These are phyloP conservation scores for Rhinogobius similis DNA, from an alignment of 2,113 vertebrate species.

Conservation along the genomic window DNA sequence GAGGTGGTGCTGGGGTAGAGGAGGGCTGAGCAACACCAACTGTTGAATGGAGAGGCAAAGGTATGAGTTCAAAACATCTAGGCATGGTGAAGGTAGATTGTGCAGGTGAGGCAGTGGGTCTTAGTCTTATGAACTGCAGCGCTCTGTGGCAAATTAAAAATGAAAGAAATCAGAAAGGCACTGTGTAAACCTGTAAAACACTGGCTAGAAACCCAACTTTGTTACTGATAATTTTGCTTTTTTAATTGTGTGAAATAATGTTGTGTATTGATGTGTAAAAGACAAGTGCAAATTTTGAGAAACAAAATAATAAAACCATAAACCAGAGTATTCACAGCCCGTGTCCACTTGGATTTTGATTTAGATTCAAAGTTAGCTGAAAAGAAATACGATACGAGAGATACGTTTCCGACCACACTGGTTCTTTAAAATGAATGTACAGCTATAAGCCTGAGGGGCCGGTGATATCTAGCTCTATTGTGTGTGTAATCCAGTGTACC, in stretches of 20 bases:
- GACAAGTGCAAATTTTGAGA: not conserved
- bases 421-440: not conserved
- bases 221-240: not conserved
- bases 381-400: no score
- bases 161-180: not conserved
- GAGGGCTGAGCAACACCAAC: no score
- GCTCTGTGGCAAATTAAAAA: not conserved
- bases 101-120: no score
- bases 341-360: no score
- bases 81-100: no score
- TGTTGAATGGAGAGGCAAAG: no score
- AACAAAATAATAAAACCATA: not conserved
- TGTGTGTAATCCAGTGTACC: constrained; percentile 35
- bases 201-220: not conserved
- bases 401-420: no score
- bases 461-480: constrained; percentile 34
- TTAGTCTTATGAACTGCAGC: no score
- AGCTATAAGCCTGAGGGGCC: not conserved
- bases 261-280: not conserved
- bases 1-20: no score
- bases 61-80: no score
- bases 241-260: not conserved
- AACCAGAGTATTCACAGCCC: no score
- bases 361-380: not conserved
- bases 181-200: not conserved